phyloP scores from a whole-genome alignment of 2,113 vertebrate genomes.

The Pelecanoides urinatrix region DNA sequence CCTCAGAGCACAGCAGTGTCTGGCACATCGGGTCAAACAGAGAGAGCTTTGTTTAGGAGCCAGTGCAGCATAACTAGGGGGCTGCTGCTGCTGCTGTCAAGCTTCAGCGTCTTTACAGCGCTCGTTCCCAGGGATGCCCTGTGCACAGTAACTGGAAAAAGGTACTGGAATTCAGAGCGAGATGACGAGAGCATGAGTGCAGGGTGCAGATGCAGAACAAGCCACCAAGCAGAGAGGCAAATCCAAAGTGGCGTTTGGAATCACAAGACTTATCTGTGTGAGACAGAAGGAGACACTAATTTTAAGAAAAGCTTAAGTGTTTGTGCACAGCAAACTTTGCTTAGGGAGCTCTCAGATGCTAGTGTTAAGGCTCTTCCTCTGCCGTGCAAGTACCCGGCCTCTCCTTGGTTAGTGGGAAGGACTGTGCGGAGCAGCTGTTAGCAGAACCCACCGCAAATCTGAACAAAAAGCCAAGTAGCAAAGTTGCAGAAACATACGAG shows the following conservation, averaged over 20 bases:
- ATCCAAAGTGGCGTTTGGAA: conserved; percentile 56
- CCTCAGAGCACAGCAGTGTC: conserved; percentile 32
- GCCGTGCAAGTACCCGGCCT: not conserved
- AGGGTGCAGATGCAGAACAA: conserved; percentile 29
- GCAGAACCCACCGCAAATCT: conserved; percentile 22
- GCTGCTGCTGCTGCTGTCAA: not conserved
- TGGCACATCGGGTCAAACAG: conserved; percentile 35
- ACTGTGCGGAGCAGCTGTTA: not conserved
- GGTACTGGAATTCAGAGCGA: conserved; percentile 55
- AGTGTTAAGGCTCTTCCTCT: not conserved
- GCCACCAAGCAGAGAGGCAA: conserved; percentile 50
- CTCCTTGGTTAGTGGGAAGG: conserved; percentile 42
- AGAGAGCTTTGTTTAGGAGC: conserved; percentile 41
- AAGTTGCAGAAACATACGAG: not conserved
- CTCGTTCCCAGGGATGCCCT: not conserved
- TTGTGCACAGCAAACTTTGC: not conserved
- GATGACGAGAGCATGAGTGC: not conserved
- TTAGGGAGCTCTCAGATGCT: not conserved
- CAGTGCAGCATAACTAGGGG: not conserved
- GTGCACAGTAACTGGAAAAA: conserved; percentile 9
- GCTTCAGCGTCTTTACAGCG: not conserved
- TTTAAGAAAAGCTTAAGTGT: not conserved
- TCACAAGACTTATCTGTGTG: conserved; percentile 71
- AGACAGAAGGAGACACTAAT: conserved; percentile 61
- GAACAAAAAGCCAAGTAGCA: not conserved